Evolutionary conservation across 2,113 vertebrate genomes (phyloP).

Genomic region (Podilymbus podiceps): DNA sequence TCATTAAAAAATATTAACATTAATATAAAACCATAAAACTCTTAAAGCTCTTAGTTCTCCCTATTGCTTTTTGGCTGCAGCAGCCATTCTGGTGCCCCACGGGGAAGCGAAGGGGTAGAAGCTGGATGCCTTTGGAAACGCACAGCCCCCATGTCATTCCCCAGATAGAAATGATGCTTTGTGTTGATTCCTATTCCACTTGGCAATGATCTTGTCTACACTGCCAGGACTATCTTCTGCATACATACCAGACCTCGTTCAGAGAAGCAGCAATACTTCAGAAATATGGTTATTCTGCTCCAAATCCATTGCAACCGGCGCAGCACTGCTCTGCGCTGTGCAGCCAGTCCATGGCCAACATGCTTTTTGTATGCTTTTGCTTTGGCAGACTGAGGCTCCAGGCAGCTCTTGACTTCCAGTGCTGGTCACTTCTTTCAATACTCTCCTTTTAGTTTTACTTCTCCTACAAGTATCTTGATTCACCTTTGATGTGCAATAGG

Average conservation of each 20-base stretch:
- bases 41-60: background rate
- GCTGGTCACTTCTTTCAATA: background rate
- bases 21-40: background rate
- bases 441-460: background rate
- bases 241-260: background rate
- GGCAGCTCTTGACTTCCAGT: background rate
- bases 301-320: background rate
- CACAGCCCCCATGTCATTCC: background rate
- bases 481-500: background rate
- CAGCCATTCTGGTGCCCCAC: background rate
- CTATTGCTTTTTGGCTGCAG: background rate
- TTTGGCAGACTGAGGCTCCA: background rate
- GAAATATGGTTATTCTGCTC: background rate
- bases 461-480: background rate
- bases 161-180: background rate
- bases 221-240: background rate
- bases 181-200: background rate
- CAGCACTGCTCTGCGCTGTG: background rate
- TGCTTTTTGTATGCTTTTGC: background rate
- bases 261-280: background rate
- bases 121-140: background rate
- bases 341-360: background rate
- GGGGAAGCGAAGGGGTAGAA: fast-evolving
- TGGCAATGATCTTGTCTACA: background rate
- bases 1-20: background rate